These are phyloP conservation scores for Nipponia nippon DNA, from an alignment of 2,113 vertebrate species.

Conservation along the genomic window DNA sequence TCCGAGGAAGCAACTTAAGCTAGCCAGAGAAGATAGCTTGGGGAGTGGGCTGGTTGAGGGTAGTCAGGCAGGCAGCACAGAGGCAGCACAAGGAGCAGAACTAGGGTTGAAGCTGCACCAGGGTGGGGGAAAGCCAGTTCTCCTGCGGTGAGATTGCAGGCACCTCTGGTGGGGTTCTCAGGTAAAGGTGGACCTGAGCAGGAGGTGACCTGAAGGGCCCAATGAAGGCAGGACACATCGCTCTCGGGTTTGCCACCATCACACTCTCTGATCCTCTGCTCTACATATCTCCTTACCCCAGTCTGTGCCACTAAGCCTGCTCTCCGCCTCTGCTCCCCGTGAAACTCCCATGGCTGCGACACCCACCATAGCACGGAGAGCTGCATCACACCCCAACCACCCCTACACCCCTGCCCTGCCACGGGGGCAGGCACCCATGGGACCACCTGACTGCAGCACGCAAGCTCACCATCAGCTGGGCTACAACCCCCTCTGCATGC, in stretches of 20 bases:
- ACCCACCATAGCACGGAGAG: neutral
- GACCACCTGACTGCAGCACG: rapidly evolving
- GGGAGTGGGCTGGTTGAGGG: neutral
- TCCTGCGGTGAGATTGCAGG: neutral
- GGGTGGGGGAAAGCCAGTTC: neutral
- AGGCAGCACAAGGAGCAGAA: constrained; percentile 27
- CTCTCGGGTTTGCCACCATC: neutral
- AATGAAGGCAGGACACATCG: neutral
- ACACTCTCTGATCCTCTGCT: rapidly evolving
- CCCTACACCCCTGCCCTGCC: neutral
- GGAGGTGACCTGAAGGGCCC: neutral
- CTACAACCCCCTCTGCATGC: neutral
- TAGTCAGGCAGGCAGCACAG: constrained; percentile 35
- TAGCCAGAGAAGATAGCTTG: neutral
- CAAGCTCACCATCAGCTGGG: neutral
- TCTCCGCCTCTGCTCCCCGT: rapidly evolving
- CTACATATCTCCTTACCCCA: rapidly evolving
- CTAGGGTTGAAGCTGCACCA: neutral
- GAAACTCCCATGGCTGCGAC: rapidly evolving
- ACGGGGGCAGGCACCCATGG: rapidly evolving
- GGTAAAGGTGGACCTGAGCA: neutral
- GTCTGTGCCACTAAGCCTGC: neutral
- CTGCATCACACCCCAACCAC: neutral
- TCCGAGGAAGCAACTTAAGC: constrained; percentile 8
- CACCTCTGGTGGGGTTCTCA: neutral